Evolutionary conservation across 2,888 invertebrate species (phyloP), one percentile per base, ranked within the genome.

Genomic region (Julus scandinavius): DNA sequence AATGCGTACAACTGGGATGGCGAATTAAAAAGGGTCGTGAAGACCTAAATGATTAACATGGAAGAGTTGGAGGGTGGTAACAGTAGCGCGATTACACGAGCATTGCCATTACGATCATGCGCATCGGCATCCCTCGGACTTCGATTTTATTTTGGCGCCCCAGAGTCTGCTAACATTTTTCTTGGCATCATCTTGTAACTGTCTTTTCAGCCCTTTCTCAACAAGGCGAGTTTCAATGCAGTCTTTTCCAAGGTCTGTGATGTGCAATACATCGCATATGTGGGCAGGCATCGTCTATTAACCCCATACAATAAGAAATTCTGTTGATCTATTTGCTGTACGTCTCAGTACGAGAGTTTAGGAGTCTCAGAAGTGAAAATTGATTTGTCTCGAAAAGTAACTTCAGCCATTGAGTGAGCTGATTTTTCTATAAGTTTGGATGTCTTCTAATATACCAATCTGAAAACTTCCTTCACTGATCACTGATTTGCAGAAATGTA

Each of bases 81-180:
- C 72, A 72, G 72, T 72, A 13, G 72, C 72, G 29, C 72, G 29
- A 72, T 72, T 72, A 72, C 72, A 9, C 20, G 72, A 72, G 72
- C 72, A 72, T 29, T 72, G 72, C 29, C 72, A 72, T 72, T 72
- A 72, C 72, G 72, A 72, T 72, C 72, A 72, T 72, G 72, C 72
- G 72, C 72, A 72, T 11, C 72, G 72, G n/a, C 29, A 72, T 72
- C n/a, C 72, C 72, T 72, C 72, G 72, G 72, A 72, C 72, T 72
- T 72, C 72, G 72, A 72, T 72, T 72, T 72, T 72, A 72, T 72
- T 72, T 72, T 72, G 72, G 72, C 72, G 72, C 72, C 72, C 72
- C 72, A 72, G n/a, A 72, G 72, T 72, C 72, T 72, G 72, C 3
- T 29, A 72, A 72, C 72, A 72, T 72, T 72, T 72, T 72, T 72